These are phyloP conservation scores for Drosophila nannoptera DNA, from an alignment of 1,140 invertebrate genomes.

Conservation along the genomic window DNA sequence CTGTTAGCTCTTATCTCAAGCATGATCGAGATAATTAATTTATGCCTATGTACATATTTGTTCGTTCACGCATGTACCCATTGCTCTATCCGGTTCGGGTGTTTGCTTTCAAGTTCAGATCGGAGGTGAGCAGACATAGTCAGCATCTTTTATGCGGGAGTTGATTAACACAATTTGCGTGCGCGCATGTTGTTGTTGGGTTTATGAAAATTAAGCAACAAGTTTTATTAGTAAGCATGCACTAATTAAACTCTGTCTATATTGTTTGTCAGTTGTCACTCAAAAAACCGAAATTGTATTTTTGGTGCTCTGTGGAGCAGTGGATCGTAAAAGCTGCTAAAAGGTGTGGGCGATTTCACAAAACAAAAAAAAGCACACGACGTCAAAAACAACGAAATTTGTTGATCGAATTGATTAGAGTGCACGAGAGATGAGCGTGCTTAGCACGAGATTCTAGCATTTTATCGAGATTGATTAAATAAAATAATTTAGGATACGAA, in stretches of 20 bases:
- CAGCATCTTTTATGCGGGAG: slow-evolving; percentile 67
- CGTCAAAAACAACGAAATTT: slow-evolving; percentile 40
- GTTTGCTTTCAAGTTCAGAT: slow-evolving; percentile 60
- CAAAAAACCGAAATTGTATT: slow-evolving; percentile 47
- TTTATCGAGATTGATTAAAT: slow-evolving; percentile 53
- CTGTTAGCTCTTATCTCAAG: slow-evolving; percentile 22
- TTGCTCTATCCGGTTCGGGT: slow-evolving; percentile 49
- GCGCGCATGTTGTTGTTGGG: slow-evolving; percentile 11
- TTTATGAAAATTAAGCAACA: slow-evolving; percentile 59
- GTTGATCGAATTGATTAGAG: slow-evolving; percentile 74
- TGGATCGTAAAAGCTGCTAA: slow-evolving; percentile 74
- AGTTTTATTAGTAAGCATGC: slow-evolving; percentile 74
- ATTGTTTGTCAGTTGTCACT: slow-evolving; percentile 51
- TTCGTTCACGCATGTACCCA: slow-evolving; percentile 11
- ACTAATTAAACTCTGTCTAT: slow-evolving; percentile 72
- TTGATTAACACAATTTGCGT: slow-evolving; percentile 67
- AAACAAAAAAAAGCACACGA: slow-evolving; percentile 33
- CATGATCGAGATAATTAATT: slow-evolving; percentile 46
- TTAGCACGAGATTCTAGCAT: slow-evolving; percentile 31
- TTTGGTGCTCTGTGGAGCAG: slow-evolving; percentile 71
- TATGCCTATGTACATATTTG: slow-evolving; percentile 33
- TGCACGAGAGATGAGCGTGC: slow-evolving; percentile 11
- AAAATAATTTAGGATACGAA: slow-evolving; percentile 36
- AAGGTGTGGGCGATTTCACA: slow-evolving; percentile 69
- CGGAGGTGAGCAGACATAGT: slow-evolving; percentile 21